A percentile compares a stretch with the other conserved stretches of the same genome.
phyloP scores from a whole-genome alignment of 2,888 invertebrate genomes.

The Ophion obscuratus region DNA sequence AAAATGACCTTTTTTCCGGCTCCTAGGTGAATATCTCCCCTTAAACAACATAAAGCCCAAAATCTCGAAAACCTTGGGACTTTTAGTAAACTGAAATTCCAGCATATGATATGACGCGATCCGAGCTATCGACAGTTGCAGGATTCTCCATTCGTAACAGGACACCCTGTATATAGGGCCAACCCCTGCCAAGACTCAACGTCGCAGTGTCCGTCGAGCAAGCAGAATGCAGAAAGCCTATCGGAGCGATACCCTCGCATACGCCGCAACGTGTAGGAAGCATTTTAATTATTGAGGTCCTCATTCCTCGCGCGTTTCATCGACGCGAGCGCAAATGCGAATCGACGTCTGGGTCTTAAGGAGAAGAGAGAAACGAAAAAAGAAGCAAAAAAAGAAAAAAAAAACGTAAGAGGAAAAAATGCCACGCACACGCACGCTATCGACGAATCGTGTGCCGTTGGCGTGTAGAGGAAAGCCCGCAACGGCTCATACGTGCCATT shows the following conservation, averaged over 20 bases:
- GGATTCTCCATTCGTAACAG: too few species aligned
- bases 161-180: too few species aligned
- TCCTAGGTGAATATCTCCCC: too few species aligned
- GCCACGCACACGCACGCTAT: background rate
- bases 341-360: constrained; percentile 39
- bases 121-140: too few species aligned
- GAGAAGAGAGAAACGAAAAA: background rate
- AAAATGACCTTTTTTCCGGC: too few species aligned
- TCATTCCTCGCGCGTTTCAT: constrained; percentile 41
- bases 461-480: constrained; percentile 9
- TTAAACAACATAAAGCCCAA: too few species aligned
- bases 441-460: constrained; percentile 16
- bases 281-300: constrained; percentile 46
- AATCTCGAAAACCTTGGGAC: too few species aligned
- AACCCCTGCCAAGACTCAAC: constrained; percentile 25
- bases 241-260: constrained; percentile 18
- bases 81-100: too few species aligned
- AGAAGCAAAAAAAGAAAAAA: too few species aligned
- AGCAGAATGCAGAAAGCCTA: constrained; percentile 43
- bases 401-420: background rate
- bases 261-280: constrained; percentile 19
- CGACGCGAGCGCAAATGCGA: constrained; percentile 43
- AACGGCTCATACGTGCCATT: constrained; percentile 29
- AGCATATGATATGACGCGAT: too few species aligned
- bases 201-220: constrained; percentile 28